These are phyloP conservation scores for Nyctereutes procyonoides DNA, from an alignment of 2,113 vertebrate genomes.

Conservation along the genomic window DNA sequence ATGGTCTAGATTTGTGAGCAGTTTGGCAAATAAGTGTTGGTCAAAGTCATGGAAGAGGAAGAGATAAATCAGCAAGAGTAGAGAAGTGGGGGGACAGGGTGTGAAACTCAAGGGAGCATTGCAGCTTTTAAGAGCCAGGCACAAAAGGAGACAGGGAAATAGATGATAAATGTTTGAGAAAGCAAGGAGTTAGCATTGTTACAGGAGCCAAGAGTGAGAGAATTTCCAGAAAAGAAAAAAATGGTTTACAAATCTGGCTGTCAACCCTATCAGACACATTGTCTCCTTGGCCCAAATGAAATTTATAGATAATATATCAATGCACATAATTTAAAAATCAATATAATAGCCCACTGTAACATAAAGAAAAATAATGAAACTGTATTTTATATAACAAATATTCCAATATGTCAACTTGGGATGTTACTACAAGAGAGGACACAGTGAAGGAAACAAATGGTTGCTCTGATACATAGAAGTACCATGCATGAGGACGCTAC, in stretches of 20 bases:
- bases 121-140: neutral
- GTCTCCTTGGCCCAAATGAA: neutral
- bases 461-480: neutral
- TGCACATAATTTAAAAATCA: neutral
- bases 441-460: neutral
- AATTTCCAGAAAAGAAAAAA: neutral
- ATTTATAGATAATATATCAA: neutral
- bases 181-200: neutral
- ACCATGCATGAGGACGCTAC: accelerated
- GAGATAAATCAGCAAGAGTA: neutral
- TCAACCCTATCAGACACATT: neutral
- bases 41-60: neutral
- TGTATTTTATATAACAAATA: neutral
- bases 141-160: neutral
- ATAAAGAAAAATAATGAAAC: neutral
- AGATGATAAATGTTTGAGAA: neutral
- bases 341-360: neutral
- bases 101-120: too few relatives aligned
- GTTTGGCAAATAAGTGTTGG: neutral
- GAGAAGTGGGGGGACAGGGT: accelerated
- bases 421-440: neutral
- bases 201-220: neutral
- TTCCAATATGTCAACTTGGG: neutral
- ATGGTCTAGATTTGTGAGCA: neutral
- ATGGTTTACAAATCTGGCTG: neutral